These are phyloP conservation scores for Mirza zaza DNA, from an alignment of 2,113 vertebrate species.

Conservation along the genomic window DNA sequence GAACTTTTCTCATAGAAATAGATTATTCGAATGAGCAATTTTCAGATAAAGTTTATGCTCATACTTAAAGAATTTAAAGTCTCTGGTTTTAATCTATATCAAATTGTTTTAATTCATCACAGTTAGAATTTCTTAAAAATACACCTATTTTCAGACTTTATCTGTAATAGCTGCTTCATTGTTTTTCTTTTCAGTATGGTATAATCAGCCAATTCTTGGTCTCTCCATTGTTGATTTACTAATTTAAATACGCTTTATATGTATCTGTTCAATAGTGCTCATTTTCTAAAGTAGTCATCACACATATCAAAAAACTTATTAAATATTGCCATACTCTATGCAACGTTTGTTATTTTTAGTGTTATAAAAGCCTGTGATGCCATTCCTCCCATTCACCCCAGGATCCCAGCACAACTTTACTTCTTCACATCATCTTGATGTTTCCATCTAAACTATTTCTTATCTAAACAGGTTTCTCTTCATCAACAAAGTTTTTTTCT, in stretches of 20 bases:
- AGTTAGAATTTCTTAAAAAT: neutral
- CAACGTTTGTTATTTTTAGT: neutral
- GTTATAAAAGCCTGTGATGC: neutral
- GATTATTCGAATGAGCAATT: neutral
- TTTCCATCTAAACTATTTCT: neutral
- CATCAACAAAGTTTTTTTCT: neutral
- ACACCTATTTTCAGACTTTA: neutral
- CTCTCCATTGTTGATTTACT: neutral
- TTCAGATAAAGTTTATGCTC: neutral
- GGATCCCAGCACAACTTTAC: neutral
- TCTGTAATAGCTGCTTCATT: neutral
- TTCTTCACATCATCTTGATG: neutral
- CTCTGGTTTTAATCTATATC: neutral
- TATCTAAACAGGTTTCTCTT: conserved; percentile 24
- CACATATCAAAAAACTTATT: neutral
- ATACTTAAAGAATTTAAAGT: neutral
- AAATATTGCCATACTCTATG: neutral
- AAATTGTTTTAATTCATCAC: neutral
- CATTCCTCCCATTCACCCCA: neutral
- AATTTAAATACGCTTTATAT: neutral
- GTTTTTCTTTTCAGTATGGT: neutral
- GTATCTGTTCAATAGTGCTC: neutral
- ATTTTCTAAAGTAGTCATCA: conserved; percentile 3
- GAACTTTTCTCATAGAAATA: neutral
- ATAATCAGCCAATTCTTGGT: neutral